phyloP scores from a whole-genome alignment of 2,888 invertebrate genomes.

The Dryococelus australis region DNA sequence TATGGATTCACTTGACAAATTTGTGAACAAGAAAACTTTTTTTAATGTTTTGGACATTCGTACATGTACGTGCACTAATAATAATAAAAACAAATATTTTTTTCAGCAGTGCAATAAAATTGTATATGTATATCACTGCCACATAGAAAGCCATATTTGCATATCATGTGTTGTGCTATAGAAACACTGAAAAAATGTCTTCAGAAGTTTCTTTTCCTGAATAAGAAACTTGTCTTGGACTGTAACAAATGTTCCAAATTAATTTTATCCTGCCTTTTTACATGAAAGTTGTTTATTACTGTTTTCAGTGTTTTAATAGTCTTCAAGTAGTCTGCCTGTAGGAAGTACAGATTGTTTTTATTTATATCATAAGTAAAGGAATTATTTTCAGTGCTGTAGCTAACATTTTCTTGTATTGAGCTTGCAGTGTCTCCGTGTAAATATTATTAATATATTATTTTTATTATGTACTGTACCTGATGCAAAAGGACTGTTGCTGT shows the following conservation, averaged over 20 bases:
- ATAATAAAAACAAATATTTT: not conserved
- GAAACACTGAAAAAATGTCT: not conserved
- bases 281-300: not conserved
- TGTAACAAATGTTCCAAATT: not conserved
- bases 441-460: constrained; percentile 1
- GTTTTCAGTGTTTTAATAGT: constrained; percentile 16
- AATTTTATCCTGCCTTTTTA: not conserved
- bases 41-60: not conserved
- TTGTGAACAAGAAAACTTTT: too few relatives aligned
- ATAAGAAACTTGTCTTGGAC: not conserved
- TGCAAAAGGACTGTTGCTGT: not conserved
- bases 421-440: not conserved
- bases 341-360: not conserved
- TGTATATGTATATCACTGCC: constrained; percentile 34
- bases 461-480: constrained; percentile 9
- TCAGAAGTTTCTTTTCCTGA: not conserved
- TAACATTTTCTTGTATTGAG: not conserved
- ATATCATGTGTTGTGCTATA: constrained; percentile 31
- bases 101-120: not conserved
- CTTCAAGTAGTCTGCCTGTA: not conserved
- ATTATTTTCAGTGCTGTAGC: not conserved
- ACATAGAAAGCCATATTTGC: constrained; percentile 33
- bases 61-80: not conserved
- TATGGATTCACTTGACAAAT: not conserved
- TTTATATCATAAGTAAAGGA: not conserved